These are phyloP conservation scores for Portevinia maculata DNA, from an alignment of 2,888 invertebrate species.

Conservation along the genomic window DNA sequence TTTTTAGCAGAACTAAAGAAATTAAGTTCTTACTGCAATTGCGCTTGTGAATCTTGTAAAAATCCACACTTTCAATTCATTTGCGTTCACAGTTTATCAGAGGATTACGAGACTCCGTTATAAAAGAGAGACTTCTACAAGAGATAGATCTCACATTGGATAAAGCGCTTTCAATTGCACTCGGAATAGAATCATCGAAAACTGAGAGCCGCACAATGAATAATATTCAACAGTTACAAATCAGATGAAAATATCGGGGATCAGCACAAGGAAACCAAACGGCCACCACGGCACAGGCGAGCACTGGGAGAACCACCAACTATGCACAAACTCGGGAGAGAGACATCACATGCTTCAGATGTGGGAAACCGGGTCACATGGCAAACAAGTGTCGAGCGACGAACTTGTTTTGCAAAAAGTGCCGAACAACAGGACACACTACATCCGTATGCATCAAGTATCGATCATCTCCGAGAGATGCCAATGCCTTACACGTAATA, in stretches of 20 bases:
- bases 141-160: conserved; percentile 7
- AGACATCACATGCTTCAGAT: conserved; percentile 7
- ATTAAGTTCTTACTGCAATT: too few species aligned
- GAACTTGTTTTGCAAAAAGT: too few species aligned
- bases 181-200: conserved; percentile 25
- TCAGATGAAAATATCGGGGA: not conserved
- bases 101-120: conserved; percentile 14
- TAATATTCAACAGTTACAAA: conserved; percentile 4
- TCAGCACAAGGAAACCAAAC: not conserved
- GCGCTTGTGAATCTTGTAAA: conserved; percentile 12
- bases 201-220: conserved; percentile 13
- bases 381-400: too few species aligned
- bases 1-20: not conserved
- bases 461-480: conserved; percentile 3
- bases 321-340: not conserved
- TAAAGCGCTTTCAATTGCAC: too few species aligned
- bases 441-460: too few species aligned
- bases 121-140: conserved; percentile 20
- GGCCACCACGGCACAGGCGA: not conserved
- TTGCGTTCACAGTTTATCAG: conserved; percentile 18
- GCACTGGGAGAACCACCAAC: not conserved
- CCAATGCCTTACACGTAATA: not conserved
- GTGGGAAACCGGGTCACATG: conserved; percentile 6
- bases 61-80: conserved; percentile 16
- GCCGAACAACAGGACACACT: too few species aligned